Percentiles rank a stretch among this genome's conserved stretches.
These are phyloP conservation scores for Corvus cornix DNA, from an alignment of 2,113 vertebrate species.

Conservation along the genomic window DNA sequence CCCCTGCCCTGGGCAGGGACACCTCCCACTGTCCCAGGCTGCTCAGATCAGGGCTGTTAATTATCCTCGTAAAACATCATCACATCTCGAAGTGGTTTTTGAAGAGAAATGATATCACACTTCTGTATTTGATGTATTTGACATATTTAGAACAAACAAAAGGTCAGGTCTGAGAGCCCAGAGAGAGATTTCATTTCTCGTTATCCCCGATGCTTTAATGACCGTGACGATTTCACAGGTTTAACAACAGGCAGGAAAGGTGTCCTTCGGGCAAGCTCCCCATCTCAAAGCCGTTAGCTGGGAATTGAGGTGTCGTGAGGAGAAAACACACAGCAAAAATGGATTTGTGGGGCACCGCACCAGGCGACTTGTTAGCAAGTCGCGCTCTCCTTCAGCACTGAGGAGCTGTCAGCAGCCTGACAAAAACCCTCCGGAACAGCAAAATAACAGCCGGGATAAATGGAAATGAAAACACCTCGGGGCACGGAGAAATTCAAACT, in stretches of 20 bases:
- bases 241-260: background rate
- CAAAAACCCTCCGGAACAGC: background rate
- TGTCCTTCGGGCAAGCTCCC: background rate
- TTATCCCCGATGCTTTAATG: background rate
- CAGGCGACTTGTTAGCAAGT: background rate
- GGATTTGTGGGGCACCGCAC: rapidly evolving
- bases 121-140: rapidly evolving
- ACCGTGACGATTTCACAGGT: background rate
- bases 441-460: background rate
- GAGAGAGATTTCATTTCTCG: background rate
- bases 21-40: background rate
- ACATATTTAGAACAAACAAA: background rate
- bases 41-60: background rate
- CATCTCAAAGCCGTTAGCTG: background rate
- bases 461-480: background rate
- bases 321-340: rapidly evolving
- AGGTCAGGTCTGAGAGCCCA: background rate
- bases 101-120: background rate
- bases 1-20: background rate
- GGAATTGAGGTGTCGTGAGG: background rate
- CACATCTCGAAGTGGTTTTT: background rate
- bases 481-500: background rate
- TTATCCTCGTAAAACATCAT: background rate
- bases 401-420: background rate
- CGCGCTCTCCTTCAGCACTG: background rate